These are phyloP conservation scores for Muraenolepis orangiensis DNA, from an alignment of 2,797 vertebrate species.

Conservation along the genomic window DNA sequence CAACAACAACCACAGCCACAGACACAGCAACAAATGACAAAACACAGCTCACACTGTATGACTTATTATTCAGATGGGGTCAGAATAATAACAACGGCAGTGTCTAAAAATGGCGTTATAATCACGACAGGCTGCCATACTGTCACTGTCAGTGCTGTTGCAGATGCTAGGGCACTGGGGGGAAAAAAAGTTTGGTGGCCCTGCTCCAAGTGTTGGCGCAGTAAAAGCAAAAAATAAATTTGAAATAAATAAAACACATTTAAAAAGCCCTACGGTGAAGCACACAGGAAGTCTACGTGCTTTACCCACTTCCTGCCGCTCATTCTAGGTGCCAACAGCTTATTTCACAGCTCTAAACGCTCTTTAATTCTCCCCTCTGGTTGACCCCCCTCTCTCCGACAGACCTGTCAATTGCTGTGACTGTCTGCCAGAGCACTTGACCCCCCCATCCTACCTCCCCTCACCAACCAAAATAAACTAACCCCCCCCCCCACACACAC, in stretches of 20 bases:
- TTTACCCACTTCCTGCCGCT: slow-evolving; percentile 32
- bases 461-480: slow-evolving; percentile 35
- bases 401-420: slow-evolving; percentile 57
- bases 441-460: no score
- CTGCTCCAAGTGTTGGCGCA: slow-evolving; percentile 40
- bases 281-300: slow-evolving; percentile 46
- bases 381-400: slow-evolving; percentile 50
- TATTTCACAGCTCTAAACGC: slow-evolving; percentile 53
- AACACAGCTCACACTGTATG: background rate
- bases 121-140: background rate
- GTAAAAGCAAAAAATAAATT: slow-evolving; percentile 52
- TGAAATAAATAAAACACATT: slow-evolving; percentile 27
- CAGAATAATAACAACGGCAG: background rate
- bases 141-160: background rate
- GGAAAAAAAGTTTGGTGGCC: slow-evolving; percentile 12
- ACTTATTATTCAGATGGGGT: background rate
- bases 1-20: background rate
- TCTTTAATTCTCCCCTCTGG: slow-evolving; percentile 52
- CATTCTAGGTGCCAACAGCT: slow-evolving; percentile 30
- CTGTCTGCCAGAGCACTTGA: slow-evolving; percentile 49
- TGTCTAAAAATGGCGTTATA: background rate
- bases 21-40: background rate
- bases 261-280: slow-evolving; percentile 46
- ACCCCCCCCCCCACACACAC: slow-evolving; percentile 49
- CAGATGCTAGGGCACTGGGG: background rate